A percentile compares a stretch with the other conserved stretches of the same genome.
Conservation (phyloP, 2,888 invertebrate genomes). For the Neoscelio sp. region DNA sequence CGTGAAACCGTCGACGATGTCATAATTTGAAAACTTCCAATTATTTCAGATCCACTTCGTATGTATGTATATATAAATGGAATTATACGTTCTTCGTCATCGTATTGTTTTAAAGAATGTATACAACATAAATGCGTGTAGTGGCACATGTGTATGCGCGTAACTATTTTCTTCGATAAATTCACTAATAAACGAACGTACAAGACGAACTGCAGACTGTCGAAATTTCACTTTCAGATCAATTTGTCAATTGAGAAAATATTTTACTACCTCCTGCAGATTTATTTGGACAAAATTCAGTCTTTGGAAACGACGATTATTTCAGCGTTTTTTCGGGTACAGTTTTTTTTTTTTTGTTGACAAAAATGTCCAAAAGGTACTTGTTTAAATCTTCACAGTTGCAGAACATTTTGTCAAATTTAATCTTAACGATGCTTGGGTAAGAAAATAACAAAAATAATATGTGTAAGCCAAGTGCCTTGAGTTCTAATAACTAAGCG, state of each 20-base stretch:
- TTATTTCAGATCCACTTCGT: slow-evolving; percentile 55
- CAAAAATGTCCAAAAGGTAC: too few species aligned
- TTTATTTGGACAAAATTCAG: too few species aligned
- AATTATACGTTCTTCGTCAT: slow-evolving; percentile 1
- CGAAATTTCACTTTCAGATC: slow-evolving; percentile 2
- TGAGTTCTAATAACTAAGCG: slow-evolving; percentile 83
- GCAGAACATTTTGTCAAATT: slow-evolving; percentile 25
- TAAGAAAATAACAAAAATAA: slow-evolving; percentile 73
- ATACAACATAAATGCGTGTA: slow-evolving; percentile 13
- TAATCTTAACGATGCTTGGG: slow-evolving; percentile 38
- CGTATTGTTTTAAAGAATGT: slow-evolving; percentile 16
- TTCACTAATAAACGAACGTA: slow-evolving; percentile 71
- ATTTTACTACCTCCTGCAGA: too few species aligned
- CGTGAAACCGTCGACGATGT: too few species aligned
- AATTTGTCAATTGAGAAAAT: too few species aligned
- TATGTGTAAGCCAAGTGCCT: slow-evolving; percentile 83
- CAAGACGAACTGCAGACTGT: slow-evolving; percentile 70
- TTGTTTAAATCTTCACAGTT: slow-evolving; percentile 20
- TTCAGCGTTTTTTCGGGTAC: too few species aligned
- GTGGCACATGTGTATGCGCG: slow-evolving; percentile 42
- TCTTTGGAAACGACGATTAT: too few species aligned
- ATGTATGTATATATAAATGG: slow-evolving; percentile 16
- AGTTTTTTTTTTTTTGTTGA: too few species aligned
- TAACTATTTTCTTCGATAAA: slow-evolving; percentile 81
- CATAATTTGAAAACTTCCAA: neutral